These are phyloP conservation scores for Pristionchus japonicus DNA, from an alignment of 2,888 invertebrate genomes.

Conservation along the genomic window DNA sequence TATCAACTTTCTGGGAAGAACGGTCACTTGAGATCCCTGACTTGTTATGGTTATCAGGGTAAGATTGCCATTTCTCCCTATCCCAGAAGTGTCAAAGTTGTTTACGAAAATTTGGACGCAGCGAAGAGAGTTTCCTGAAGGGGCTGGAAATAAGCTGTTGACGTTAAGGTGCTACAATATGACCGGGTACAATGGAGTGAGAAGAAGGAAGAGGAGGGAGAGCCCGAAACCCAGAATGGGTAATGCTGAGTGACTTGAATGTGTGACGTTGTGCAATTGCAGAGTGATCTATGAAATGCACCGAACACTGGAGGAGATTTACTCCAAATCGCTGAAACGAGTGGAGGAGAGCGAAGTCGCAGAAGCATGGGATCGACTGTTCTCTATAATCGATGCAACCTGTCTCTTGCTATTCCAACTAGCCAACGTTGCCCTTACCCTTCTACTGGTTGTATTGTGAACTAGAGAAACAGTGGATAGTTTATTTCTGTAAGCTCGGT, in stretches of 20 bases:
- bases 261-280: neutral
- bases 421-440: neutral
- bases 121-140: neutral
- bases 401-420: neutral
- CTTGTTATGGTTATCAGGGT: too few species aligned
- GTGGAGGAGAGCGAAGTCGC: neutral
- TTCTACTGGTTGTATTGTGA: neutral
- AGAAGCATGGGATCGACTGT: neutral
- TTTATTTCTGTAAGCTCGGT: neutral
- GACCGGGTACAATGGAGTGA: neutral
- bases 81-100: neutral
- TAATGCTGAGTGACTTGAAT: neutral
- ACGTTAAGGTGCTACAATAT: neutral
- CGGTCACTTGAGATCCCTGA: too few species aligned
- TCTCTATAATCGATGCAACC: neutral
- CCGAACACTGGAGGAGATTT: neutral
- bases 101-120: neutral
- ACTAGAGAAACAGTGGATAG: neutral
- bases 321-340: neutral
- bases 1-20: too few species aligned
- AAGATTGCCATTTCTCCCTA: too few species aligned
- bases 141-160: neutral
- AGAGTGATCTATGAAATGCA: neutral
- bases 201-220: neutral
- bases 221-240: neutral